phyloP scores from a whole-genome alignment of 1,140 invertebrate genomes.

The Hormaphis cornu region DNA sequence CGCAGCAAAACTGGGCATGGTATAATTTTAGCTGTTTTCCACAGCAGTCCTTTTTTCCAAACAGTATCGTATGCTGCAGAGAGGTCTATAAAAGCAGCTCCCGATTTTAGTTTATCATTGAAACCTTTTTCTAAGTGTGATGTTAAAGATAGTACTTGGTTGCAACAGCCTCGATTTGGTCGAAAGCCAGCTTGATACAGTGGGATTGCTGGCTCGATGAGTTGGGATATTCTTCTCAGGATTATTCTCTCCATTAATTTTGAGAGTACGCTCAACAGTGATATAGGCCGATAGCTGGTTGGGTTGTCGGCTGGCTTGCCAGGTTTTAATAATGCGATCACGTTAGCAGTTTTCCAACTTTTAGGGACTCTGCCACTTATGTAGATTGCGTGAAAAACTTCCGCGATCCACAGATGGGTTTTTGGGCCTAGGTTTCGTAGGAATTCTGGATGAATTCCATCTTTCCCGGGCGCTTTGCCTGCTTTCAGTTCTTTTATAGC shows the following conservation, averaged over 20 bases:
- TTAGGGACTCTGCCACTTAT: conserved; percentile 25
- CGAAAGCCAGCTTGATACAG: background rate
- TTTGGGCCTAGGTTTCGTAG: background rate
- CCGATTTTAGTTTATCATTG: conserved; percentile 26
- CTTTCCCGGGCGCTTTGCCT: background rate
- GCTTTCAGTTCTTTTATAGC: background rate
- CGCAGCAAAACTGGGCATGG: background rate
- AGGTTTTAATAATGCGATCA: conserved; percentile 39
- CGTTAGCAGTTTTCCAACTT: conserved; percentile 41
- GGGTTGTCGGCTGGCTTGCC: conserved; percentile 38
- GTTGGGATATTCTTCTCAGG: conserved; percentile 22
- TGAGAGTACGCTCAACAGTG: conserved; percentile 38
- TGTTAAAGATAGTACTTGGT: background rate
- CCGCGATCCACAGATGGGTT: background rate
- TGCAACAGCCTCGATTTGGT: background rate
- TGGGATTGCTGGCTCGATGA: conserved; percentile 9
- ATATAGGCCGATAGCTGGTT: conserved; percentile 41
- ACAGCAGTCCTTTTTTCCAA: background rate
- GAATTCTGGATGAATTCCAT: background rate
- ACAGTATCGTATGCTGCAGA: background rate
- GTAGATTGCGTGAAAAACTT: conserved; percentile 31
- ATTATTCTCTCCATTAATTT: conserved; percentile 40
- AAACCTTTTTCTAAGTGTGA: background rate
- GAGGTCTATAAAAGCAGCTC: conserved; percentile 32
- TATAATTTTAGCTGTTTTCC: background rate